Evolutionary conservation across 2,888 invertebrate genomes (phyloP).

Genomic region (Campoletis raptor): DNA sequence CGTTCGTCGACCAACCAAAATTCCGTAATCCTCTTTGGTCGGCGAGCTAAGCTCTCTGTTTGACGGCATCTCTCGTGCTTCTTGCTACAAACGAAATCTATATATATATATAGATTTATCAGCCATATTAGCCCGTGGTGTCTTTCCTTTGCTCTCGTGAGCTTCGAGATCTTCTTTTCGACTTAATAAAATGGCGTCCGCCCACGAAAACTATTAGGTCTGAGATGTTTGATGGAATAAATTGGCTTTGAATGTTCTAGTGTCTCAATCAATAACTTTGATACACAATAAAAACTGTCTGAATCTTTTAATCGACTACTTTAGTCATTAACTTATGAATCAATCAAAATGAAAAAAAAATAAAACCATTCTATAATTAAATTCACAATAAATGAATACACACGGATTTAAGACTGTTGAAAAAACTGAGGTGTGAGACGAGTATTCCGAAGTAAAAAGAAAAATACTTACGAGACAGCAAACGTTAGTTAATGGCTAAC

Average conservation of each 20-base stretch:
- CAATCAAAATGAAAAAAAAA: neutral
- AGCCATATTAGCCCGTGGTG: slow-evolving; percentile 23
- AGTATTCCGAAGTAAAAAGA: slow-evolving; percentile 1
- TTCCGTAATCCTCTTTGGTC: slow-evolving; percentile 84
- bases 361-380: neutral
- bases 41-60: slow-evolving; percentile 83
- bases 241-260: slow-evolving; percentile 1
- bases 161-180: neutral
- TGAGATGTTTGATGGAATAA: slow-evolving; percentile 2
- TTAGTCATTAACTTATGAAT: neutral
- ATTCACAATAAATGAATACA: neutral
- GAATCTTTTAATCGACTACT: neutral
- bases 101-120: slow-evolving; percentile 24
- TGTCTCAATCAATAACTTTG: neutral
- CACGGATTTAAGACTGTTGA: neutral
- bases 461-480: slow-evolving; percentile 51
- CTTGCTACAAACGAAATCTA: slow-evolving; percentile 32
- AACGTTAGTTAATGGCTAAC: slow-evolving; percentile 70
- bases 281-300: neutral
- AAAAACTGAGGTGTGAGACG: slow-evolving; percentile 8
- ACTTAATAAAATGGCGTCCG: slow-evolving; percentile 28
- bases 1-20: slow-evolving; percentile 72
- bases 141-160: slow-evolving; percentile 19
- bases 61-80: slow-evolving; percentile 75
- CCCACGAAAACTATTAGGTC: slow-evolving; percentile 16